A percentile compares a stretch with the other conserved stretches of the same genome.
phyloP scores from a whole-genome alignment of 2,797 vertebrate genomes.

The Dicrostonyx torquatus region DNA sequence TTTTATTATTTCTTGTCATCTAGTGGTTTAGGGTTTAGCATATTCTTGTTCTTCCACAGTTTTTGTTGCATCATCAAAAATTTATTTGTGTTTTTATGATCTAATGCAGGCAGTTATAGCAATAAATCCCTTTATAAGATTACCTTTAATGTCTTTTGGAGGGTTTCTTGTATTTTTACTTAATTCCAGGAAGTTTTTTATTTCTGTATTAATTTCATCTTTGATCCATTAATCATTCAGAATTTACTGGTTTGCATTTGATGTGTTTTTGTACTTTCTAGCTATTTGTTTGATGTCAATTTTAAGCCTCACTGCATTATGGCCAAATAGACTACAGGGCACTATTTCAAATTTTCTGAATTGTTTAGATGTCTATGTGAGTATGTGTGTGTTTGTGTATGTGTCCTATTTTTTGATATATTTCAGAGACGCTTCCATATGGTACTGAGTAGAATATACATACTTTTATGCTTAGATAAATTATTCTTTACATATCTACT shows the following conservation, averaged over 20 bases:
- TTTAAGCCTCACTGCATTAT: not conserved
- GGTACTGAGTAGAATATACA: not conserved
- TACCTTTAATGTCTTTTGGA: not conserved
- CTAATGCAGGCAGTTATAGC: not conserved
- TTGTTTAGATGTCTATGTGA: not conserved
- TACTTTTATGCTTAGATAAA: not conserved
- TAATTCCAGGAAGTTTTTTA: not conserved
- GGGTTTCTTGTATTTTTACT: not conserved
- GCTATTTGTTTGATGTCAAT: not conserved
- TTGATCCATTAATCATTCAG: not conserved
- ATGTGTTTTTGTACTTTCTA: not conserved
- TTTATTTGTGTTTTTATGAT: not conserved
- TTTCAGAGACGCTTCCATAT: not conserved
- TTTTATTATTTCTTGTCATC: not conserved
- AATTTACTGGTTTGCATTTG: not conserved
- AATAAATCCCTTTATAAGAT: not conserved
- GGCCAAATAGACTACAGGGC: not conserved
- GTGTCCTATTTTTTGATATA: not conserved
- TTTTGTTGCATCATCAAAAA: not conserved
- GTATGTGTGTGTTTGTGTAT: too few species aligned
- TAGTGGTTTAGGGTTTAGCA: too few species aligned
- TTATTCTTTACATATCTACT: not conserved
- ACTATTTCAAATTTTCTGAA: not conserved
- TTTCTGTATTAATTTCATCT: not conserved
- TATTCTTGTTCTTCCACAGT: not conserved